Conservation (phyloP, 2,888 invertebrate genomes). For the Druceiella hillmani region DNA sequence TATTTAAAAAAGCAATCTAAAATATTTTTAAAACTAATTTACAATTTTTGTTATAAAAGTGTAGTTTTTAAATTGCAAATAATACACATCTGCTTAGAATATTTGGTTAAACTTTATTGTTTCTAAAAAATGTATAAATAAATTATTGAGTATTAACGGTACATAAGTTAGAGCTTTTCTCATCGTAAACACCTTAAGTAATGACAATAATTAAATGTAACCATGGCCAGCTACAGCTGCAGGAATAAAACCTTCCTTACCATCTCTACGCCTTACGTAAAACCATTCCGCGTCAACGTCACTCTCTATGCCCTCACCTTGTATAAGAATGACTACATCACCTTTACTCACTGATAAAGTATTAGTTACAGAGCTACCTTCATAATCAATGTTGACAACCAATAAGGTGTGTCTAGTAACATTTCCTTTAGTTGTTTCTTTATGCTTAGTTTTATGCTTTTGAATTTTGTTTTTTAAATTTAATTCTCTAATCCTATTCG, state of each 20-base stretch:
- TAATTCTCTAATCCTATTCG: constrained; percentile 8
- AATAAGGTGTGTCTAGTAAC: constrained; percentile 62
- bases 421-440: constrained; percentile 29
- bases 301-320: constrained; percentile 35
- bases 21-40: too few species aligned
- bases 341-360: constrained; percentile 63
- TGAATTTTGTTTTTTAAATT: constrained; percentile 24
- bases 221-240: constrained; percentile 74
- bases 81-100: too few species aligned
- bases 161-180: constrained; percentile 3
- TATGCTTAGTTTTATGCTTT: constrained; percentile 24
- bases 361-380: constrained; percentile 50
- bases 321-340: constrained; percentile 67
- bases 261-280: constrained; percentile 65
- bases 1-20: too few species aligned
- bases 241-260: constrained; percentile 71
- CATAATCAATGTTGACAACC: constrained; percentile 64
- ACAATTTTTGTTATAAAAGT: too few species aligned
- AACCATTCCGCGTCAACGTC: constrained; percentile 68
- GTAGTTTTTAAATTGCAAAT: too few species aligned
- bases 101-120: too few species aligned
- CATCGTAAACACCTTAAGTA: background rate
- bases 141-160: constrained; percentile 2
- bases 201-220: constrained; percentile 50
- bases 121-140: too few species aligned